Evolutionary conservation across 2,888 invertebrate species (phyloP), one percentile per base, ranked within the genome.

Genomic region (Cybosia mesomella): DNA sequence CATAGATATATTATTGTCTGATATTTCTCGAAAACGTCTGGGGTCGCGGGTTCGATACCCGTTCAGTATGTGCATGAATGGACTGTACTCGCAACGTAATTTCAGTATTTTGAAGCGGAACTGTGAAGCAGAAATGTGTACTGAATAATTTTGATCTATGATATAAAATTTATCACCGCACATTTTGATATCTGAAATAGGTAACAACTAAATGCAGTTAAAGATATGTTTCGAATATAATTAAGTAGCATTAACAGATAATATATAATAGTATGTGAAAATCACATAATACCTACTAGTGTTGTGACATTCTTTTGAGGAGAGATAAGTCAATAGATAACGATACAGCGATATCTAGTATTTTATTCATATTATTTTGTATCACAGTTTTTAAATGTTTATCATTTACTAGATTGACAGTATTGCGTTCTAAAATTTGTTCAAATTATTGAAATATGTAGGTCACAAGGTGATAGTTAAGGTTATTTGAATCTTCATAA

Each of bases 171-270:
- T 49, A 49, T 49, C n/a, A 49, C 49, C 7, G 18, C 7, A 39
- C 15, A 39, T 43, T 43, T 43, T 43, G 15, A 49, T 49, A 49
- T 49, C 49, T 9, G 49, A n/a, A 49, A n/a, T 8, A 49, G n/a
- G n/a, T 49, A 49, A 49, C 49, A 49, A 18, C 2, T n/a, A 8
- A 49, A 7, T 49, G 49, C 49, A 49, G 4, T n/a, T 9, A 58
- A 32, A 10, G 1, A 28, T 28, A 28, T 28, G 5, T 4, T 34
- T 49, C n/a, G 9, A 49, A 49, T 18, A 49, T 49, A 49, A n/a
- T 49, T 49, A 49, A 49, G 49, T n/a, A 49, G 49, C 49, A 49
- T 49, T 49, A 49, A 49, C 18, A 49, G 49, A 49, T 49, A n/a
- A n/a, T n/a, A n/a, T n/a, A 49, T n/a, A 18, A 49, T 1, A 49